Percentiles rank a stretch among this genome's conserved stretches.
Conservation (phyloP, 2,113 vertebrate genomes). For the Neotoma lepida region DNA sequence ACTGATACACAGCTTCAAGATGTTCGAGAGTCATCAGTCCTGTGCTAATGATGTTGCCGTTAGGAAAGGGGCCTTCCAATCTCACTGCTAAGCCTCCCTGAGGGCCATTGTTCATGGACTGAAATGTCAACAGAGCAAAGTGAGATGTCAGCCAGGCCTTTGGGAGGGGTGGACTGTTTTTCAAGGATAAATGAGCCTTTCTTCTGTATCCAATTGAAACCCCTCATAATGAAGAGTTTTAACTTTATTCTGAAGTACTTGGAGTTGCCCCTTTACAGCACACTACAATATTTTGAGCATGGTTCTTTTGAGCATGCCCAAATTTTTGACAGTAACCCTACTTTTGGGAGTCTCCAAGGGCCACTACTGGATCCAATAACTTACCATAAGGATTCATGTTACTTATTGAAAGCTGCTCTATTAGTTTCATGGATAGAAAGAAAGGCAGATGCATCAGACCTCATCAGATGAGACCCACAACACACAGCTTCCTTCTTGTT, state of each 20-base stretch:
- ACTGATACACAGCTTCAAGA: background rate
- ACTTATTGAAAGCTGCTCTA: background rate
- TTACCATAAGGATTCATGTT: background rate
- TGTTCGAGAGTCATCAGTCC: background rate
- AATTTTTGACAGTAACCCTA: background rate
- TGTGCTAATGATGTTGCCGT: background rate
- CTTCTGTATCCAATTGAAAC: background rate
- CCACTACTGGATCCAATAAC: background rate
- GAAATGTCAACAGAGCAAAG: background rate
- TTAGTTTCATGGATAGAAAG: background rate
- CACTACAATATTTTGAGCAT: background rate
- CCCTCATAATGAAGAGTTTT: background rate
- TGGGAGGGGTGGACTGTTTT: background rate
- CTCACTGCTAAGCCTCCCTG: background rate
- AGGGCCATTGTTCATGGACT: background rate
- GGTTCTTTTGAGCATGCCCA: background rate
- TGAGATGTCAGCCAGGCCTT: background rate
- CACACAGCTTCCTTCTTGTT: background rate
- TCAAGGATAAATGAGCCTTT: background rate
- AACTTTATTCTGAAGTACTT: background rate
- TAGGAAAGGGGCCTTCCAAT: background rate
- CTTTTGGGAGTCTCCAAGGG: background rate
- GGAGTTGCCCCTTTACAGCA: background rate
- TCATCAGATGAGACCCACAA: background rate
- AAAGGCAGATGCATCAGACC: background rate